A percentile compares a stretch with the other conserved stretches of the same genome.
These are phyloP conservation scores for Acestrorhynchus altus DNA, from an alignment of 2,797 vertebrate genomes.

Conservation along the genomic window DNA sequence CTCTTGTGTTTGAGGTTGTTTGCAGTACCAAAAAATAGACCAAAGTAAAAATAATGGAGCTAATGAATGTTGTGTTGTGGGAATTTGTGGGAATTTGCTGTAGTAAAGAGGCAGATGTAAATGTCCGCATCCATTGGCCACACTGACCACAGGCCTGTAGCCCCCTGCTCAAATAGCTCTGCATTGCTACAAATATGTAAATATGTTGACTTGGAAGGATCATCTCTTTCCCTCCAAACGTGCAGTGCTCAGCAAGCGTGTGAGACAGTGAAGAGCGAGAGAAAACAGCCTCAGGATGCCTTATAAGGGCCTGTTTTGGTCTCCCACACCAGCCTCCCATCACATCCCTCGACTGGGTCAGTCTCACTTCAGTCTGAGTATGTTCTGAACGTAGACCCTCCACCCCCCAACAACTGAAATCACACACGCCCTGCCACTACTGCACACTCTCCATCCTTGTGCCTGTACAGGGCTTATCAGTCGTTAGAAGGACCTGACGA, in stretches of 20 bases:
- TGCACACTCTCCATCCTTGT: constrained; percentile 12
- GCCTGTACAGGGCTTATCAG: constrained; percentile 24
- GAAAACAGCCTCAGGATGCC: constrained; percentile 80
- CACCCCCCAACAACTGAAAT: constrained; percentile 9
- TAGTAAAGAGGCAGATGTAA: constrained; percentile 66
- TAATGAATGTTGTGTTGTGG: constrained; percentile 7
- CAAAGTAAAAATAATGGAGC: too few relatives aligned
- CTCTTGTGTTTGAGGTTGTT: constrained; percentile 59
- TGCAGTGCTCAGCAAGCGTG: constrained; percentile 61
- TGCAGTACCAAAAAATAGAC: constrained; percentile 29
- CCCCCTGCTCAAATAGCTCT: constrained; percentile 73
- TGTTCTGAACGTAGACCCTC: constrained; percentile 32
- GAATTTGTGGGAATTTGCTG: constrained; percentile 45
- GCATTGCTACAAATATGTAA: constrained; percentile 82
- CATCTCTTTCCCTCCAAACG: constrained; percentile 76
- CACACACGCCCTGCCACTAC: constrained; percentile 8
- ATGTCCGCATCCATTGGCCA: constrained; percentile 73
- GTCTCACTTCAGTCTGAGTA: constrained; percentile 65
- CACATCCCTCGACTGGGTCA: constrained; percentile 77
- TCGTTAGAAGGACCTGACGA: constrained; percentile 11
- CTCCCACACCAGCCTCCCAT: constrained; percentile 80
- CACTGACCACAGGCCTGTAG: constrained; percentile 72
- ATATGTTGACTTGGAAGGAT: constrained; percentile 85
- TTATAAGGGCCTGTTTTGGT: constrained; percentile 84
- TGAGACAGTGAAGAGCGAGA: constrained; percentile 76